Evolutionary conservation across 2,797 vertebrate species (phyloP).

Genomic region (Myoxocephalus aenaeus): DNA sequence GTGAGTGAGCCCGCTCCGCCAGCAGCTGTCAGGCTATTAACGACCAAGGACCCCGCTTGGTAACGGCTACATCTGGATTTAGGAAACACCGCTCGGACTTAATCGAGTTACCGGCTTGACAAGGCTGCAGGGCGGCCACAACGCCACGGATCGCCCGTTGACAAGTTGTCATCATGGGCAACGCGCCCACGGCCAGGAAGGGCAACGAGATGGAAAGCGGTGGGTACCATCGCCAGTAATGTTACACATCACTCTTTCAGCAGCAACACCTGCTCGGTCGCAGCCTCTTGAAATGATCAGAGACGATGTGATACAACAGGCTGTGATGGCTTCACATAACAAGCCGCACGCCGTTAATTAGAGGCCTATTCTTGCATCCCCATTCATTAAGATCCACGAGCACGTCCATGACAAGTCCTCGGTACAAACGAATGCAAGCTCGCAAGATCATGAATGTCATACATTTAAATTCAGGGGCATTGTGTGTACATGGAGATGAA

Average conservation of each 20-base stretch:
- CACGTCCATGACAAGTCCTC: conserved; percentile 9
- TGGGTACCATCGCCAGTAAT: conserved; percentile 70
- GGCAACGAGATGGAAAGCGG: conserved; percentile 92
- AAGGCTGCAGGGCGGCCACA: conserved; percentile 64
- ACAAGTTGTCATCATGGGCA: conserved; percentile 88
- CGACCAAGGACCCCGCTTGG: conserved; percentile 41
- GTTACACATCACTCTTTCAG: conserved; percentile 18
- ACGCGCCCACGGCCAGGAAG: conserved; percentile 92
- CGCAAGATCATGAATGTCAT: neutral
- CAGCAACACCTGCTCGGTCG: conserved; percentile 42
- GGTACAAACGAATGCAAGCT: conserved; percentile 14
- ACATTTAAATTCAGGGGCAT: neutral
- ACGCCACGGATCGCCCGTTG: conserved; percentile 74
- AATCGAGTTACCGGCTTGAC: conserved; percentile 61
- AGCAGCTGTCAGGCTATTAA: conserved; percentile 60
- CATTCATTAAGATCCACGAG: conserved; percentile 39
- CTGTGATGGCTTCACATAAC: conserved; percentile 40
- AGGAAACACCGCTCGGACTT: conserved; percentile 41
- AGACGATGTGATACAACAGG: conserved; percentile 34
- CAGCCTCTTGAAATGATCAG: conserved; percentile 22
- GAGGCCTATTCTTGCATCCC: conserved; percentile 35
- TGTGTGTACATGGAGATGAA: neutral
- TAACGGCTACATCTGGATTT: conserved; percentile 45
- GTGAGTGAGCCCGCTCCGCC: conserved; percentile 36
- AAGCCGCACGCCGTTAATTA: conserved; percentile 18